Evolutionary conservation across 2,113 vertebrate genomes (phyloP).

Genomic region (Romanogobio albipinnatus): DNA sequence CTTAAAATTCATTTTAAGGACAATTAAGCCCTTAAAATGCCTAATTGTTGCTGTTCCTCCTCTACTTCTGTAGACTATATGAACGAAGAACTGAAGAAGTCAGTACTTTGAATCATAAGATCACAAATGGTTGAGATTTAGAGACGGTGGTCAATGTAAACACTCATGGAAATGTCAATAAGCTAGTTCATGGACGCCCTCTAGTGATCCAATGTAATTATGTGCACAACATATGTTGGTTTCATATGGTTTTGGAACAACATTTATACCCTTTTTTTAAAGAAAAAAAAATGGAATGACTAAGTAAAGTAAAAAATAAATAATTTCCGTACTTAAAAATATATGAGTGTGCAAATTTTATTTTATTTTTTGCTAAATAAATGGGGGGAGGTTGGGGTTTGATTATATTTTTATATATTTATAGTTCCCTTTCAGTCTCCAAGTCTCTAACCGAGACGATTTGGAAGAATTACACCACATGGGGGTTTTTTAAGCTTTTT

Average conservation of each 20-base stretch:
- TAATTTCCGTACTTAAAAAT: not conserved
- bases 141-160: not conserved
- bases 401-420: too few relatives aligned
- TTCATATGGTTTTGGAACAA: not conserved
- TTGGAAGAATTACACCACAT: too few relatives aligned
- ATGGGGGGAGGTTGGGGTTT: too few relatives aligned
- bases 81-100: not conserved
- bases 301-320: not conserved
- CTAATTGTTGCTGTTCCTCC: not conserved
- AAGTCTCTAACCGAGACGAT: too few relatives aligned
- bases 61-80: not conserved
- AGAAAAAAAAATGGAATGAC: not conserved
- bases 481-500: not conserved
- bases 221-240: not conserved
- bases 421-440: too few relatives aligned
- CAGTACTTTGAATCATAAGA: not conserved
- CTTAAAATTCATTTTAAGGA: not conserved
- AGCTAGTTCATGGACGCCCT: slow-evolving; percentile 65
- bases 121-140: not conserved
- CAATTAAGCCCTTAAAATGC: not conserved
- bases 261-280: not conserved
- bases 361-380: too few relatives aligned
- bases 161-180: not conserved
- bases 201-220: slow-evolving; percentile 61
- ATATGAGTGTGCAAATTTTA: not conserved